Evolutionary conservation across 2,888 invertebrate genomes (phyloP).

Genomic region (Dryobota labecula): DNA sequence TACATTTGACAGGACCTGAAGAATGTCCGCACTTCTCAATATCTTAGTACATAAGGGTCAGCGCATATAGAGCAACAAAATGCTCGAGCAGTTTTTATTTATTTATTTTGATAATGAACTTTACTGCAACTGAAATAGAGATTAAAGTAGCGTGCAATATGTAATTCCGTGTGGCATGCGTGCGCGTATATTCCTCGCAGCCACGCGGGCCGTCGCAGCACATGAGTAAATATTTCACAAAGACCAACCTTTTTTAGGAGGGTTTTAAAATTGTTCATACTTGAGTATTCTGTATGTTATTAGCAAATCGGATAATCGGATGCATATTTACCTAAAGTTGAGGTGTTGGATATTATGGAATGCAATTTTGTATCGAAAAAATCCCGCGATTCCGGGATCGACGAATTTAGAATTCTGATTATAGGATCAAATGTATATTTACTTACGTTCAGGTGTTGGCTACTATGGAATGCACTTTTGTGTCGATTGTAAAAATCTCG

Average conservation of each 20-base stretch:
- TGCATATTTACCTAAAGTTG: too few relatives aligned
- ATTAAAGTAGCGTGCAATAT: not conserved
- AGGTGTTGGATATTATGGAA: too few relatives aligned
- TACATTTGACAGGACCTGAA: not conserved
- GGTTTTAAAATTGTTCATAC: not conserved
- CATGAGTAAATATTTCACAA: not conserved
- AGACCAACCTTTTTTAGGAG: not conserved
- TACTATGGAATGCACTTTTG: too few relatives aligned
- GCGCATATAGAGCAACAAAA: not conserved
- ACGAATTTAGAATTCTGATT: too few relatives aligned
- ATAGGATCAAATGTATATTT: too few relatives aligned
- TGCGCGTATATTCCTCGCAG: not conserved
- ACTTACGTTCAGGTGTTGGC: too few relatives aligned
- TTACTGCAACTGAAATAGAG: not conserved
- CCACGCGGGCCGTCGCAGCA: not conserved
- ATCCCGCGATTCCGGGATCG: too few relatives aligned
- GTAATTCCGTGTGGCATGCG: not conserved
- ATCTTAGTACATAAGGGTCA: not conserved
- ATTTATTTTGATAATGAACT: not conserved
- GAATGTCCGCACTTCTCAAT: not conserved
- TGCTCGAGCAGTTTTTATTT: not conserved
- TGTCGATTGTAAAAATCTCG: too few relatives aligned
- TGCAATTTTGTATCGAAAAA: too few relatives aligned
- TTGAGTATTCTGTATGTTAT: not conserved
- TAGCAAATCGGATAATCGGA: too few relatives aligned